Evolutionary conservation across 2,113 vertebrate genomes (phyloP), one percentile per base, ranked within the genome.

Genomic region (Fulmarus glacialis): DNA sequence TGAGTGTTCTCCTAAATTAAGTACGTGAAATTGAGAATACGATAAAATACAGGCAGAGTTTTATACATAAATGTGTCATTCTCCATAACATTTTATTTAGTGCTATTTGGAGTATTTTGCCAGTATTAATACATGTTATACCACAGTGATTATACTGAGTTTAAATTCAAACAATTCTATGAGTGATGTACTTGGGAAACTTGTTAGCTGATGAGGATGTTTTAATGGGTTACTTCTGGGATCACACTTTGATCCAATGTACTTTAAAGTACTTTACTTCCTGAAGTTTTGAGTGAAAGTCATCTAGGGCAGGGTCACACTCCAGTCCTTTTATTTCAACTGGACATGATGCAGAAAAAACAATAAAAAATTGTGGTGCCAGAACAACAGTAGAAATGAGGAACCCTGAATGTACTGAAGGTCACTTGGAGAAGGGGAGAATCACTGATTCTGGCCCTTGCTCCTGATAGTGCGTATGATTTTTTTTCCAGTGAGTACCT

Each of bases 321-420:
- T 74, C 5, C 13, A 73, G 16, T 7, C 18, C 8, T 82, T 78
- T 45, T 48, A 50, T 36, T 68, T 38, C 29, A 58, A 30, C 13
- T 50, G 30, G 16, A 38, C 12, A 47, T 0, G 1, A 52, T 27
- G 4, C 4, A 47, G 6, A 24, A 89, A 72, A 36, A 16, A 2
- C 11, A 66, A 4, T 38, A 24, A 42, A 20, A 60, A 18, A 26
- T 5, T 42, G 23, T 7, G 0, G 11, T 45, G 12, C 6, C 4
- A 48, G 30, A 67, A 32, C 1, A 75, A 42, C 75, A 72, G 8
- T 10, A 67, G 30, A 68, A 75, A 71, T 20, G 15, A 80, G 17
- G 26, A 72, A 63, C 9, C 5, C 12, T 60, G 43, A 81, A 58
- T 18, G 5, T 27, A 22, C 6, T 47, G 45, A 60, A 55, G 10